Percentiles rank a stretch among this genome's conserved stretches.
phyloP scores from a whole-genome alignment of 2,888 invertebrate species.

The Bugulina stolonifera region DNA sequence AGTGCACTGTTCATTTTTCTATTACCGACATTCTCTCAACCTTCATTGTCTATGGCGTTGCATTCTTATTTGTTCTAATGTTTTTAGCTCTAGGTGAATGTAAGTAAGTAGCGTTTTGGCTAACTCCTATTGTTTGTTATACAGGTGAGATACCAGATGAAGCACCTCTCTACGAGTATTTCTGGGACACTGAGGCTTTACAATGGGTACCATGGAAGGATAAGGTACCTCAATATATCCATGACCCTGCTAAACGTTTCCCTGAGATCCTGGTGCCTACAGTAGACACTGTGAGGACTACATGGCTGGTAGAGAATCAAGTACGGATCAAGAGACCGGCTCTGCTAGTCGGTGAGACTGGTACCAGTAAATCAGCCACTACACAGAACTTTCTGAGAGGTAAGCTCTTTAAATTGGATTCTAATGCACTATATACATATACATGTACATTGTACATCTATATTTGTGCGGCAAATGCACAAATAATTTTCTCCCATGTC shows the following conservation, averaged over 20 bases:
- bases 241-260: constrained; percentile 66
- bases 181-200: constrained; percentile 62
- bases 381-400: constrained; percentile 73
- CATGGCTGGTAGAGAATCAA: constrained; percentile 66
- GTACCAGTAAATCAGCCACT: constrained; percentile 86
- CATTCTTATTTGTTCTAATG: too few species aligned
- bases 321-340: constrained; percentile 72
- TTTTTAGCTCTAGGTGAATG: too few species aligned
- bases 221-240: constrained; percentile 70
- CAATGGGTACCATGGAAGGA: constrained; percentile 81
- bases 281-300: constrained; percentile 71
- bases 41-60: too few species aligned
- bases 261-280: constrained; percentile 83
- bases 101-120: too few species aligned
- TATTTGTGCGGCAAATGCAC: too few species aligned
- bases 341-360: constrained; percentile 80
- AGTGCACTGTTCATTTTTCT: too few species aligned
- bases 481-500: too few species aligned
- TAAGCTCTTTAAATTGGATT: constrained; percentile 57
- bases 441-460: too few species aligned
- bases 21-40: too few species aligned
- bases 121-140: constrained; percentile 4
- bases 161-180: constrained; percentile 75
- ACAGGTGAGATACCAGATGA: constrained; percentile 69
- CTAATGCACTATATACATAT: too few species aligned